Percentiles rank a stretch among this genome's conserved stretches.
phyloP scores from a whole-genome alignment of 2,888 invertebrate genomes.

The Meteorus cinctellus region DNA sequence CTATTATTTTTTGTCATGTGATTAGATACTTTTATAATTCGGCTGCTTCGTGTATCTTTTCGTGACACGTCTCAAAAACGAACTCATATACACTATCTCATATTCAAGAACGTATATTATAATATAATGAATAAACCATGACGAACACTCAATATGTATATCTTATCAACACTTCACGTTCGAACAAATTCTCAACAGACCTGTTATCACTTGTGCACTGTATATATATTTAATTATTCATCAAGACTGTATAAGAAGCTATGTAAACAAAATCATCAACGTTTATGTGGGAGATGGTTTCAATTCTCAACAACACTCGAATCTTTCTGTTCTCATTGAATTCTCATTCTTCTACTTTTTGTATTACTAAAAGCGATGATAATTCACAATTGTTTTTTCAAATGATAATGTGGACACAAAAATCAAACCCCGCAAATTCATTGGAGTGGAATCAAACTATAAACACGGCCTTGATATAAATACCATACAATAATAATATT shows the following conservation, averaged over 20 bases:
- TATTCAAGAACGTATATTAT: neutral
- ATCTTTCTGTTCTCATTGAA: neutral
- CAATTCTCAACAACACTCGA: neutral
- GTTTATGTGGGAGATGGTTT: neutral
- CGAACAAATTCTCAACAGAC: neutral
- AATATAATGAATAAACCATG: conserved; percentile 3
- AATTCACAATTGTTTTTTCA: neutral
- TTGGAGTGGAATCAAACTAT: neutral
- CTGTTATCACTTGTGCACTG: neutral
- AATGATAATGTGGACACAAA: no score
- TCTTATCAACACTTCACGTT: conserved; percentile 6
- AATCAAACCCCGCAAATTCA: neutral
- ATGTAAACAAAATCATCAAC: neutral
- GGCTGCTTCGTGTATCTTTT: neutral
- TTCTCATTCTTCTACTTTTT: neutral
- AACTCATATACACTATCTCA: neutral
- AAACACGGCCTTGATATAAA: neutral
- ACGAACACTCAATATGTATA: neutral
- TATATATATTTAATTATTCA: neutral
- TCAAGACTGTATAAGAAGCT: neutral
- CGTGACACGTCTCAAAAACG: neutral
- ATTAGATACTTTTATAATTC: neutral
- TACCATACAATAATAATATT: neutral
- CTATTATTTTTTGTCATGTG: neutral
- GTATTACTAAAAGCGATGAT: neutral